Evolutionary conservation across 2,888 invertebrate species (phyloP).

Genomic region (Lithophane semibrunnea): DNA sequence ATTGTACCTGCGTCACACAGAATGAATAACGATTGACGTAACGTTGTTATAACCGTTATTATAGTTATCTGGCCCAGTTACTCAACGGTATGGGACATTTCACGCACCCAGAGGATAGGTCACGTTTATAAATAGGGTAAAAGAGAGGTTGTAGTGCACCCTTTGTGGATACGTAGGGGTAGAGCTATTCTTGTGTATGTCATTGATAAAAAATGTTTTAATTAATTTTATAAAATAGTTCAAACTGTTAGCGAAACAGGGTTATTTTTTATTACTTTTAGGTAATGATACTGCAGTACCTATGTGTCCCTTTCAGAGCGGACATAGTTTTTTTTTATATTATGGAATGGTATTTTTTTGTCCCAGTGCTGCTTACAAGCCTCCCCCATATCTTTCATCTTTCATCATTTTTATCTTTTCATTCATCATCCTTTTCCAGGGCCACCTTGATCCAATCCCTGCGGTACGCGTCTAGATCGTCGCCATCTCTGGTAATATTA

Average conservation of each 20-base stretch:
- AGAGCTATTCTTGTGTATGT: conserved; percentile 45
- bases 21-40: conserved; percentile 52
- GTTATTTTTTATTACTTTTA: conserved; percentile 9
- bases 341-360: no score
- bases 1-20: conserved; percentile 38
- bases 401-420: no score
- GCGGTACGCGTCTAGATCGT: no score
- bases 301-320: no score
- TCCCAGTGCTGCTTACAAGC: no score
- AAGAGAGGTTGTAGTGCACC: conserved; percentile 49
- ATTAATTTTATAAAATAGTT: conserved; percentile 5
- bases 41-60: conserved; percentile 39
- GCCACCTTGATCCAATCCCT: no score
- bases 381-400: no score
- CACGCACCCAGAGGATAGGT: conserved; percentile 58
- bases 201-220: conserved; percentile 47
- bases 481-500: no score
- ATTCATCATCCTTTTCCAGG: no score
- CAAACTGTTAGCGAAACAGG: not conserved
- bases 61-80: conserved; percentile 61
- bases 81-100: conserved; percentile 46
- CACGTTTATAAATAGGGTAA: conserved; percentile 61
- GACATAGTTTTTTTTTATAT: no score
- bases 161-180: conserved; percentile 26
- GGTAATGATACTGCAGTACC: no score